A percentile compares a stretch with the other conserved stretches of the same genome.
These are phyloP conservation scores for Pithys albifrons DNA, from an alignment of 2,113 vertebrate species.

Conservation along the genomic window DNA sequence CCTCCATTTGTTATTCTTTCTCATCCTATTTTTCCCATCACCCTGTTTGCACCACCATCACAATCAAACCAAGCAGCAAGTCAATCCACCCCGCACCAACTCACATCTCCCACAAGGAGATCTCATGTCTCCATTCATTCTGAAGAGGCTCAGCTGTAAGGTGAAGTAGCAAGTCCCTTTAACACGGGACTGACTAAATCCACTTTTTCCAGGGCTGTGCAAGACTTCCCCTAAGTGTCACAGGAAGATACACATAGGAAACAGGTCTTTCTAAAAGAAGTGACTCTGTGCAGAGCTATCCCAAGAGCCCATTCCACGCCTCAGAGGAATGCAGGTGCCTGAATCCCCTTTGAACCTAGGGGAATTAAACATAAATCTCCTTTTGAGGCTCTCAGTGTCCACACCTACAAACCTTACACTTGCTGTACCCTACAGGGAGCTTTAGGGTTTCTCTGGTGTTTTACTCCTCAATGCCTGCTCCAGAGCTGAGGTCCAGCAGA, in stretches of 20 bases:
- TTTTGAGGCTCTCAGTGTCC: background rate
- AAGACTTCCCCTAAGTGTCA: background rate
- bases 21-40: background rate
- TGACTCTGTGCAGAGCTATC: background rate
- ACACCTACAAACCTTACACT: rapidly evolving
- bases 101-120: background rate
- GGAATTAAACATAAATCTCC: background rate
- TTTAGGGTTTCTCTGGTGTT: background rate
- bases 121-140: background rate
- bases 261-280: background rate
- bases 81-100: background rate
- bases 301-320: background rate
- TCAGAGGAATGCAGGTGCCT: too few species aligned
- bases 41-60: too few species aligned
- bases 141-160: background rate
- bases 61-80: background rate
- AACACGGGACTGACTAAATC: background rate
- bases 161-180: too few species aligned
- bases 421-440: background rate
- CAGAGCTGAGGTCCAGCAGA: too few species aligned
- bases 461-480: background rate
- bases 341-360: background rate
- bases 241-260: background rate
- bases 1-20: background rate
- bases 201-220: background rate